phyloP scores from a whole-genome alignment of 2,888 invertebrate genomes.

The Hipparchia sbordonii region DNA sequence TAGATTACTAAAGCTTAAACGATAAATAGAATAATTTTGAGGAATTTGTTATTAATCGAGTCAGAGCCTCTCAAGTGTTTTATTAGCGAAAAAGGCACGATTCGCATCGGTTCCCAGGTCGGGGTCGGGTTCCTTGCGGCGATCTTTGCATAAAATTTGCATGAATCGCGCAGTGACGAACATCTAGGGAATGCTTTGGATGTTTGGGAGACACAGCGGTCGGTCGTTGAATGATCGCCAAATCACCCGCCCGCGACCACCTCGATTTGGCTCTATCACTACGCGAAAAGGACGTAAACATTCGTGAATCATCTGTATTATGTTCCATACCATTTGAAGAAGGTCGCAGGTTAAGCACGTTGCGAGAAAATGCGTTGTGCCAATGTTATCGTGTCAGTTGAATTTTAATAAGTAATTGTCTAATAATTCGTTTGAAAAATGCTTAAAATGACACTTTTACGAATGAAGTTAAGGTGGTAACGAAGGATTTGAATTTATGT shows the following conservation, averaged over 20 bases:
- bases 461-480: neutral
- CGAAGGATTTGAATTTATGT: neutral
- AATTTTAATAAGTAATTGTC: neutral
- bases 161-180: slow-evolving; percentile 70
- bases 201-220: slow-evolving; percentile 52
- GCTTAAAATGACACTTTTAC: neutral
- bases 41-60: neutral
- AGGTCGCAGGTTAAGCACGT: slow-evolving; percentile 63
- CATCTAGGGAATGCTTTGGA: slow-evolving; percentile 55
- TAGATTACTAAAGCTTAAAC: neutral
- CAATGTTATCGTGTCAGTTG: neutral
- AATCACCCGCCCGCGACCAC: slow-evolving; percentile 54
- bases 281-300: slow-evolving; percentile 47
- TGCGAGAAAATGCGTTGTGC: neutral
- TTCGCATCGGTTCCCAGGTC: slow-evolving; percentile 33
- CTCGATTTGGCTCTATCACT: slow-evolving; percentile 55
- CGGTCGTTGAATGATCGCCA: slow-evolving; percentile 69
- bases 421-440: neutral
- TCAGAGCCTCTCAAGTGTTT: neutral
- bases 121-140: slow-evolving; percentile 57
- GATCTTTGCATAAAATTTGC: slow-evolving; percentile 65
- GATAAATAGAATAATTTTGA: neutral
- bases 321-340: slow-evolving; percentile 60
- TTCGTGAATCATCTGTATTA: slow-evolving; percentile 59
- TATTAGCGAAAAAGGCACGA: slow-evolving; percentile 28